A percentile compares a stretch with the other conserved stretches of the same genome.
phyloP scores from a whole-genome alignment of 64 coral and sea anemone species.

The Montipora capricornis region DNA sequence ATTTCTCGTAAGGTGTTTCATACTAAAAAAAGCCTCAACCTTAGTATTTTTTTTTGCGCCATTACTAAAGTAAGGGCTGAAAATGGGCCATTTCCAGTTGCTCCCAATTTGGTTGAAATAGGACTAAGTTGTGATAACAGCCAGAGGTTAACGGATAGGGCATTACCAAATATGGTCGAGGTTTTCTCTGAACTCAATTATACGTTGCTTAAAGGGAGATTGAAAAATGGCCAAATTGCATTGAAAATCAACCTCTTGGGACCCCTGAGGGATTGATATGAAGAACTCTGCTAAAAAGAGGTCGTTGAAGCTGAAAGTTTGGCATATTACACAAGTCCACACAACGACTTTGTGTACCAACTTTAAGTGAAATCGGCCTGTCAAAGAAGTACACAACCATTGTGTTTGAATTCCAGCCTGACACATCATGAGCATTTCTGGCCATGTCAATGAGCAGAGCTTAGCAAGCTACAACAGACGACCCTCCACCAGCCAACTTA shows the following conservation, averaged over 20 bases:
- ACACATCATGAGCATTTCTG: slow-evolving; percentile 8
- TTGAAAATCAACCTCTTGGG: no score
- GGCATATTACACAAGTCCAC: no score
- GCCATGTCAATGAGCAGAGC: slow-evolving; percentile 15
- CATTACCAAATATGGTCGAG: neutral
- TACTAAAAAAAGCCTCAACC: no score
- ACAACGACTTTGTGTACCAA: no score
- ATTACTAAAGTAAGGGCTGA: no score
- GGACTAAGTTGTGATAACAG: neutral
- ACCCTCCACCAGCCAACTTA: neutral
- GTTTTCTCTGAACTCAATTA: neutral
- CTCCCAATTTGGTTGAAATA: no score
- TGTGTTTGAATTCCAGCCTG: neutral
- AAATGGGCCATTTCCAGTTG: no score
- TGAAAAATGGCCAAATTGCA: neutral
- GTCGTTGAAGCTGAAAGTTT: no score
- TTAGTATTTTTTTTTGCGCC: no score
- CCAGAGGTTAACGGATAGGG: neutral
- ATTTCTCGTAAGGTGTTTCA: no score
- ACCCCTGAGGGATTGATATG: no score
- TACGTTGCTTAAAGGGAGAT: neutral
- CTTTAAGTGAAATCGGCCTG: neutral
- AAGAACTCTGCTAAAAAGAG: no score
- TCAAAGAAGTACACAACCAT: neutral
- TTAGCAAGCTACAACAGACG: neutral